Evolutionary conservation across 1,140 invertebrate genomes (phyloP).

Genomic region (Xylocopa sonorina): DNA sequence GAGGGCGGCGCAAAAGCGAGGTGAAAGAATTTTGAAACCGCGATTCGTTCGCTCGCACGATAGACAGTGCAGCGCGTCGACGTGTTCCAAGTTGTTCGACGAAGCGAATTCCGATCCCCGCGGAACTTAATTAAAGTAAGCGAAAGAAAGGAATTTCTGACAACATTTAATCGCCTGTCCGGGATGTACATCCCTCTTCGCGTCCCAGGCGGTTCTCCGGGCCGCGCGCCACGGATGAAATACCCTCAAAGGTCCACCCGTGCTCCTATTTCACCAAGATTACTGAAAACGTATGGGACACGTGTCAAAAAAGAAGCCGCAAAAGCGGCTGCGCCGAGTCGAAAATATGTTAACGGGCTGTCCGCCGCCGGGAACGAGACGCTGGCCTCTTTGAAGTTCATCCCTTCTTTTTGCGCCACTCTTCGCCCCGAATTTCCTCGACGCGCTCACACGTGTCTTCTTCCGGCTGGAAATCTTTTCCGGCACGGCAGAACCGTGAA

Average conservation of each 20-base stretch:
- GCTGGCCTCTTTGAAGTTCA: constrained; percentile 32
- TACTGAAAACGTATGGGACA: constrained; percentile 35
- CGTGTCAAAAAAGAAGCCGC: constrained; percentile 21
- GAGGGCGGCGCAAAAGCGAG: background rate
- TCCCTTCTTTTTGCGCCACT: background rate
- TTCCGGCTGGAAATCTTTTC: background rate
- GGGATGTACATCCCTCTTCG: background rate
- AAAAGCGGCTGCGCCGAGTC: constrained; percentile 3
- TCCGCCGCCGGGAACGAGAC: background rate
- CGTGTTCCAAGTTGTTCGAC: background rate
- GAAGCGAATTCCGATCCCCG: constrained; percentile 29
- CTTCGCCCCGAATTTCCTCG: background rate
- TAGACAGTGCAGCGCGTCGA: too few relatives aligned
- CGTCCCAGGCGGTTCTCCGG: too few relatives aligned
- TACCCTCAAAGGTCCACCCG: constrained; percentile 18
- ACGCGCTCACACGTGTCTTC: background rate
- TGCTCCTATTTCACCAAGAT: constrained; percentile 39
- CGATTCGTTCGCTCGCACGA: background rate
- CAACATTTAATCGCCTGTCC: constrained; percentile 35
- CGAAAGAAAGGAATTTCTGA: constrained; percentile 46
- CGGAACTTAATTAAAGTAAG: constrained; percentile 49
- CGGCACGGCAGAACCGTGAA: background rate
- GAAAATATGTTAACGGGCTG: constrained; percentile 39
- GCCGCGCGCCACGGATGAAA: background rate
- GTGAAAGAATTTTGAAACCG: constrained; percentile 14